Evolutionary conservation across 2,113 vertebrate genomes (phyloP).

Genomic region (Piaya cayana): DNA sequence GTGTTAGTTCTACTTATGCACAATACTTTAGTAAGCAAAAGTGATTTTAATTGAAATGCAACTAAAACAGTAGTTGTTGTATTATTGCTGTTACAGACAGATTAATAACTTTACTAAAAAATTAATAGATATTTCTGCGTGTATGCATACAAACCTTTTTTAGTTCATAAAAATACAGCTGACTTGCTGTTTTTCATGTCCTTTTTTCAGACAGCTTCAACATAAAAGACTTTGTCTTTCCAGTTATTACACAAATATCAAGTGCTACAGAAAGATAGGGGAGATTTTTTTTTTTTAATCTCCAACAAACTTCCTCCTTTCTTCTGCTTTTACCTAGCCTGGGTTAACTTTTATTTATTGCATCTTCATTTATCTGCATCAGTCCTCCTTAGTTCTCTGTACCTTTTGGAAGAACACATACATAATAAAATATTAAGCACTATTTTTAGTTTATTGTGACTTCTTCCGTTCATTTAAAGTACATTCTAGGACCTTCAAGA

Average conservation of each 20-base stretch:
- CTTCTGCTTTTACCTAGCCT: neutral
- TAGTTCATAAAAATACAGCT: neutral
- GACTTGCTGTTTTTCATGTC: neutral
- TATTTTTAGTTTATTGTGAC: neutral
- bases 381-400: neutral
- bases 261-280: neutral
- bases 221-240: neutral
- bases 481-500: neutral
- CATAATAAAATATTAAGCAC: slow-evolving; percentile 20
- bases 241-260: neutral
- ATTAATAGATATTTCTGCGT: neutral
- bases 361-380: neutral
- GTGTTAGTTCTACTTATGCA: neutral
- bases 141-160: neutral
- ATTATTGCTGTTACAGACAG: neutral
- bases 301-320: neutral
- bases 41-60: neutral
- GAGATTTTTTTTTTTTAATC: neutral
- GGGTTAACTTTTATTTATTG: neutral
- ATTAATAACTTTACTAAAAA: neutral
- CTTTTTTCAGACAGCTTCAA: neutral
- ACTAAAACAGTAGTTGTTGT: neutral
- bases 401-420: slow-evolving; percentile 5
- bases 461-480: slow-evolving; percentile 16
- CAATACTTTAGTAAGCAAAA: neutral